These are phyloP conservation scores for Synergus gifuensis DNA, from an alignment of 2,888 invertebrate genomes.

Conservation along the genomic window DNA sequence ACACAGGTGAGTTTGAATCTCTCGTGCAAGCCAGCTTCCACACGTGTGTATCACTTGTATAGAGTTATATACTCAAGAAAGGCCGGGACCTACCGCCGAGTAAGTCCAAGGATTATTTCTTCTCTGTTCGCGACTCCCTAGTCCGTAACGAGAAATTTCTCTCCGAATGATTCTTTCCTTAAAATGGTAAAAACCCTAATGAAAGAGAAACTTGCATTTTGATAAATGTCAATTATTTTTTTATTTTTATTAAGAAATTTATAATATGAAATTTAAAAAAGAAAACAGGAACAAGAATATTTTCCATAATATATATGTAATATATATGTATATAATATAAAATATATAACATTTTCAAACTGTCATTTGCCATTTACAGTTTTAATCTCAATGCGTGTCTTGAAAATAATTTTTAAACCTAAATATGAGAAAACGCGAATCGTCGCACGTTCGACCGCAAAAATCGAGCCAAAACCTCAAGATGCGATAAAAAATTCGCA, in stretches of 20 bases:
- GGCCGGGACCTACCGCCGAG: slow-evolving; percentile 53
- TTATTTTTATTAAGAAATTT: no score
- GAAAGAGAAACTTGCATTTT: neutral
- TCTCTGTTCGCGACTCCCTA: slow-evolving; percentile 29
- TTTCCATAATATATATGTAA: no score
- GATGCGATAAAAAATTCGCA: neutral
- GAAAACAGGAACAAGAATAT: no score
- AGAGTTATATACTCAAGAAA: slow-evolving; percentile 42
- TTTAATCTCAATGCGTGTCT: no score
- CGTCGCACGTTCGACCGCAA: neutral
- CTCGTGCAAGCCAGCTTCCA: neutral
- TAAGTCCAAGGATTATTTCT: slow-evolving; percentile 45
- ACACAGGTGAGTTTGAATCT: neutral
- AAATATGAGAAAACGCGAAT: no score
- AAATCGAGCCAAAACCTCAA: neutral
- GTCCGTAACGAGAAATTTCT: neutral
- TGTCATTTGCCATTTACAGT: no score
- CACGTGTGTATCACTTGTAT: neutral
- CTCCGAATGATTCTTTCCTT: neutral
- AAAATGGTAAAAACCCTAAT: neutral
- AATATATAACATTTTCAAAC: no score
- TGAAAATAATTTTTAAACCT: no score
- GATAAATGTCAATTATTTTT: no score
- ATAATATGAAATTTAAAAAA: no score
- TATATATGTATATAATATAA: no score